These are phyloP conservation scores for Camptogramma bilineatum DNA, from an alignment of 2,888 invertebrate genomes.

Conservation along the genomic window DNA sequence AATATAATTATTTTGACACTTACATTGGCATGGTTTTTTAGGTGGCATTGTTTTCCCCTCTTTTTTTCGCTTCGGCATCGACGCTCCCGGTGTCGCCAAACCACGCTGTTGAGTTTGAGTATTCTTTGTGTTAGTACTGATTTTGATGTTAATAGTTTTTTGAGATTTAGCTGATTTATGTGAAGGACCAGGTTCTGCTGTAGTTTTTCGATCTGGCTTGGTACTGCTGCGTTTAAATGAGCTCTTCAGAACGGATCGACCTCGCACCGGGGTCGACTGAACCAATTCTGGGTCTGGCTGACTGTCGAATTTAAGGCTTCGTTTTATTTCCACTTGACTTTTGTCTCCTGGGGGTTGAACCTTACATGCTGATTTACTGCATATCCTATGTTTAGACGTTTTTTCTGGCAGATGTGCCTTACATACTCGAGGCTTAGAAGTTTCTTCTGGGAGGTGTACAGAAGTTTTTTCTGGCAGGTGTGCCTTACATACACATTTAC, in stretches of 20 bases:
- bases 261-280: background rate
- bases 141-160: constrained; percentile 4
- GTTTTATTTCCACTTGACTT: constrained; percentile 5
- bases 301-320: constrained; percentile 1
- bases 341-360: background rate
- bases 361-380: background rate
- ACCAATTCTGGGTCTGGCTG: background rate
- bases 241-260: constrained; percentile 15
- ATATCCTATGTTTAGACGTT: background rate
- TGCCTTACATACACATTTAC: too few species aligned
- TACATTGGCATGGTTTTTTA: background rate
- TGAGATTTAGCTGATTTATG: background rate
- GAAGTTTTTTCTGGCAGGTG: too few species aligned
- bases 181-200: constrained; percentile 4
- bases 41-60: background rate
- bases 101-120: background rate
- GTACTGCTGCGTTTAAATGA: background rate
- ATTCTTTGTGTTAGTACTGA: background rate
- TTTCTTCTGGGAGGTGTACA: background rate
- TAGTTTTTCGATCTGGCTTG: constrained; percentile 6
- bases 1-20: background rate
- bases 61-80: background rate
- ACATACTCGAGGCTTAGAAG: background rate
- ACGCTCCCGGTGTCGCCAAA: background rate
- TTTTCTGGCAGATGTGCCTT: background rate